Base-by-base conservation (phyloP, 2,113 vertebrate genomes). In the Dasyurus viverrinus region DNA sequence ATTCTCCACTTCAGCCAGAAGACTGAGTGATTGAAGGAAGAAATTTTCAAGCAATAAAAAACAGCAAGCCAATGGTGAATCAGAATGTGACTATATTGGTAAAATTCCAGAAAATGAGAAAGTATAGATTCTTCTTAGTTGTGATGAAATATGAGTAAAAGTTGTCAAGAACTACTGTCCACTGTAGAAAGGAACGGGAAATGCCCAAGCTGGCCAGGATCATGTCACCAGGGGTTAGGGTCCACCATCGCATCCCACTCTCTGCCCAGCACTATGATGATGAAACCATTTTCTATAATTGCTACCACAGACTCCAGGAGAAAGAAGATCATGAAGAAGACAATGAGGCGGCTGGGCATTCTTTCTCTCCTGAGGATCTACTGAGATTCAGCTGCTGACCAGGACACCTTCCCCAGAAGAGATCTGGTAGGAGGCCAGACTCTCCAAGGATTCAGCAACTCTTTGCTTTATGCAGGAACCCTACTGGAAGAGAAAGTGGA, bases 1-100 rank as follows among this genome's bases (percentile, higher is more conserved):
- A 96, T 55, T 91, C 95, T 96, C 94, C 57, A 60, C 89, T 96
- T 97, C 26, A 97, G 48, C 96, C 96, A 96, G 36, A 94, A 76
- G 30, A 91, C 2, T 0, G 48, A 50, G 16, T 96, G 90, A 50
- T 96, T 90, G 93, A 96, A 97, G 57, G 60, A 90, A 2, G 96
- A 60, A 46, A 95, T 96, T 92, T 96, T 97, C 54, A 76, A 92
- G 42, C 96, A 96, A 89, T 92, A 97, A 93, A 97, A 97, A 57
- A 92, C 0, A 0, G 90, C 95, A 53, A 97, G 97, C 89, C 92
- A 96, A 23, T 54, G 11, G 93, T 96, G 0, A 94, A 91, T 94
- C 97, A 98, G 46, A 93, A 92, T 22, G n/a, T 52, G 9, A 90
- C 27, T 0, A 27, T 54, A 23, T 11, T 95, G 26, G n/a, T 12